A percentile compares a stretch with the other conserved stretches of the same genome.
These are phyloP conservation scores for Istiophorus platypterus DNA, from an alignment of 2,113 vertebrate species.

Conservation along the genomic window DNA sequence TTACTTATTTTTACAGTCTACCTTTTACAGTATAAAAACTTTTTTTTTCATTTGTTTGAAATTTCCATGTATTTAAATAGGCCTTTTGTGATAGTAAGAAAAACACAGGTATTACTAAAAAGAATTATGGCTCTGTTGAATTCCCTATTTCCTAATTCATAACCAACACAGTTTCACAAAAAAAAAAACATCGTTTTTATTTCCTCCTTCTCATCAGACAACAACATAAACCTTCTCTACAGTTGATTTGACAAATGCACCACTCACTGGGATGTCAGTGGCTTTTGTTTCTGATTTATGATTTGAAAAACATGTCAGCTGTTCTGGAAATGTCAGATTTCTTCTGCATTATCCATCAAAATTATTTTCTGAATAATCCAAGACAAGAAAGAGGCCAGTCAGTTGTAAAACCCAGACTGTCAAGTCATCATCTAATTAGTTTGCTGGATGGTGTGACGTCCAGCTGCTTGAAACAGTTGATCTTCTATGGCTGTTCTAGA, in stretches of 20 bases:
- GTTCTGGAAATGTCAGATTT: constrained; percentile 14
- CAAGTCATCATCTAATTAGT: constrained; percentile 23
- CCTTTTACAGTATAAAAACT: too few species aligned
- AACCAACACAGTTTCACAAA: neutral
- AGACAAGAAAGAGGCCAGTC: neutral
- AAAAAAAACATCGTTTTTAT: neutral
- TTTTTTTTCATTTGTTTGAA: neutral
- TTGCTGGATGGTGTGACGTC: neutral
- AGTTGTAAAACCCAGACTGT: constrained; percentile 14
- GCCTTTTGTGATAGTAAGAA: neutral
- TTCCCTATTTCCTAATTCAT: neutral
- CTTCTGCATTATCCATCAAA: constrained; percentile 16
- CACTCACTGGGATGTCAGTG: neutral
- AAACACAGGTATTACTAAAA: neutral
- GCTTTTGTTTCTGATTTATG: constrained; percentile 22
- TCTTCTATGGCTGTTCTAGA: neutral
- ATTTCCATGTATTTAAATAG: neutral
- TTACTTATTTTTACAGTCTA: too few species aligned
- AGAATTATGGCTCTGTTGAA: neutral
- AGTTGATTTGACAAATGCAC: constrained; percentile 3
- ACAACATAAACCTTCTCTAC: neutral
- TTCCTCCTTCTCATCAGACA: neutral
- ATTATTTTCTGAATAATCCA: constrained; percentile 15
- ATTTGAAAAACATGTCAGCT: constrained; percentile 10
- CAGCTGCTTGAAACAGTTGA: neutral